Percentiles rank a stretch among this genome's conserved stretches.
These are phyloP conservation scores for Xenops minutus DNA, from an alignment of 2,797 vertebrate genomes.

Conservation along the genomic window DNA sequence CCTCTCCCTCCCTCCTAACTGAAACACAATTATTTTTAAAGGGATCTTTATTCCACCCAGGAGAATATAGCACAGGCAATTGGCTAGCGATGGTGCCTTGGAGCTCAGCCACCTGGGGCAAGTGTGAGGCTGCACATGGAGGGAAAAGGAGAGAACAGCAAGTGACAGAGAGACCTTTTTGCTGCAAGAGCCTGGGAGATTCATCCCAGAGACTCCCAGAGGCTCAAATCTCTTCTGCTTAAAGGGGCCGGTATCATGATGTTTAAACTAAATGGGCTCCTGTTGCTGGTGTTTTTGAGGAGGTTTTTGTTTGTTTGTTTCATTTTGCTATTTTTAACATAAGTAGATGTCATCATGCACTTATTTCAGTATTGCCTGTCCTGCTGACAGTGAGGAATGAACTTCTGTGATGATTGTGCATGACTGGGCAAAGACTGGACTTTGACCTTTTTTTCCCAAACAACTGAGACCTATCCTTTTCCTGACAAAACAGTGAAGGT, in stretches of 20 bases:
- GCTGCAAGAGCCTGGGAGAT: slow-evolving; percentile 31
- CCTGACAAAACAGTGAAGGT: background rate
- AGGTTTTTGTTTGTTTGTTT: background rate
- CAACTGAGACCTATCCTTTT: background rate
- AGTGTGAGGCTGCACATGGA: slow-evolving; percentile 26
- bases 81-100: slow-evolving; percentile 32
- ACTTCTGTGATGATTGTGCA: background rate
- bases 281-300: background rate
- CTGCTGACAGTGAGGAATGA: background rate
- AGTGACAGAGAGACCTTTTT: background rate
- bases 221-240: background rate
- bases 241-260: background rate
- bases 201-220: background rate
- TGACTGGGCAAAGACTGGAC: background rate
- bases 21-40: slow-evolving; percentile 42
- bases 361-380: background rate
- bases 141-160: background rate
- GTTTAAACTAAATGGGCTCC: background rate
- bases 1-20: background rate
- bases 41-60: slow-evolving; percentile 41
- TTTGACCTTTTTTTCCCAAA: background rate
- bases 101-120: slow-evolving; percentile 54
- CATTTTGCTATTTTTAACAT: slow-evolving; percentile 24
- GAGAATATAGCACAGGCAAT: slow-evolving; percentile 29
- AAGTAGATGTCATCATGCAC: background rate